Percentiles rank a stretch among this genome's conserved stretches.
Conservation (phyloP, 2,888 invertebrate species). For the Agriotes lineatus region DNA sequence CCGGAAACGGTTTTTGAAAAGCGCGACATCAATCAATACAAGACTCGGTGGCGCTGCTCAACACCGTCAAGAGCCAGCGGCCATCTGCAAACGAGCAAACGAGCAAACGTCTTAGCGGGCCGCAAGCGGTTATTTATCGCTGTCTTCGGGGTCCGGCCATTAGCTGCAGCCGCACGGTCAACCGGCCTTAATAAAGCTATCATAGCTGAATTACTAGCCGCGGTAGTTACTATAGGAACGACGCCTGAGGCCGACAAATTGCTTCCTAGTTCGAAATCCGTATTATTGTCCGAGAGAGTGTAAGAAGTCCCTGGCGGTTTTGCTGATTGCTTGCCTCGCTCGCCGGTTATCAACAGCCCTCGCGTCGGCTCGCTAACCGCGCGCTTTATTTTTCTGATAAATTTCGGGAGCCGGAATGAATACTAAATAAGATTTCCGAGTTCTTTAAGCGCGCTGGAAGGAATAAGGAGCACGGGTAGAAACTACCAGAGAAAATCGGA, state of each 20-base stretch:
- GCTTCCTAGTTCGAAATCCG: slow-evolving; percentile 43
- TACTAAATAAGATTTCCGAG: slow-evolving; percentile 19
- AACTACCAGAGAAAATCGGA: no score
- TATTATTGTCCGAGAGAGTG: slow-evolving; percentile 43
- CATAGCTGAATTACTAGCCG: slow-evolving; percentile 55
- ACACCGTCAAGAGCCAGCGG: slow-evolving; percentile 48
- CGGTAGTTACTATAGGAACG: slow-evolving; percentile 51
- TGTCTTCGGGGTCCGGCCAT: slow-evolving; percentile 57
- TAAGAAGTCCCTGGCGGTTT: slow-evolving; percentile 43
- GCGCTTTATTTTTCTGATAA: slow-evolving; percentile 28
- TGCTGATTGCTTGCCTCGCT: slow-evolving; percentile 41
- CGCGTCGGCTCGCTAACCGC: slow-evolving; percentile 30
- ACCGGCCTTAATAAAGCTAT: slow-evolving; percentile 62
- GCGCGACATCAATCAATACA: slow-evolving; percentile 11
- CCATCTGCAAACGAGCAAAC: slow-evolving; percentile 58
- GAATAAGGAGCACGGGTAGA: background rate
- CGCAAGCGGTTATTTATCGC: slow-evolving; percentile 57
- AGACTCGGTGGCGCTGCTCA: slow-evolving; percentile 1
- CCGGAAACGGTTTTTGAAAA: no score
- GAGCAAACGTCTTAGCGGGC: slow-evolving; percentile 46
- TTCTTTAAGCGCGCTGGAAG: background rate
- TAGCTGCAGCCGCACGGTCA: slow-evolving; percentile 58
- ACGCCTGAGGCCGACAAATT: slow-evolving; percentile 52
- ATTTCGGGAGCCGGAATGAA: slow-evolving; percentile 28
- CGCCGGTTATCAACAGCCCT: slow-evolving; percentile 38